Evolutionary conservation across 2,113 vertebrate species (phyloP), one percentile per base, ranked within the genome.

Genomic region (Climacteris rufus): DNA sequence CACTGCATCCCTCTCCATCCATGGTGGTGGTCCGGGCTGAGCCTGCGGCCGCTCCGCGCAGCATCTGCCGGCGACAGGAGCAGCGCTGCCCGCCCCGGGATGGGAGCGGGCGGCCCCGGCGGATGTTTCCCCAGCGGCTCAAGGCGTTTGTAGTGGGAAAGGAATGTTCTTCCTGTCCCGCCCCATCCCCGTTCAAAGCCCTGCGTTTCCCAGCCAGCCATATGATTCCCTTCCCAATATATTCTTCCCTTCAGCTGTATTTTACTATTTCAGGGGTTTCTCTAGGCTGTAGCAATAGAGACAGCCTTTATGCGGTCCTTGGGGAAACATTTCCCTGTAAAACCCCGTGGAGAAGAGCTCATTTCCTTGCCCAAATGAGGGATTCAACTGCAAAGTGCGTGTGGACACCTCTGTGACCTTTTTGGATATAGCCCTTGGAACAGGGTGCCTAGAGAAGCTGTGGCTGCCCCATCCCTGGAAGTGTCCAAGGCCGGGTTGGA

Each of bases 121-220:
- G 71, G 89, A 92, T 92, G 89, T 22, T 96, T 86, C 90, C 75
- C 54, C 4, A 80, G 84, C 15, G 49, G 61, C 83, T 87, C 69
- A 1, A 19, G 82, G 80, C 39, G 40, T 96, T 95, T 94, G 92
- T 78, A 94, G 91, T 54, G 96, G 83, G 89, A 91, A 94, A 95
- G 78, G 95, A 96, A 83, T 95, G 94, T 90, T 94, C 90, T 90
- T 95, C 96, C 91, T 80, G 91, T 85, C 96, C 82, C 90, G 35
- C 87, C 93, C 87, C 81, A 49, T 82, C 79, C 76, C 65, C 47
- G 42, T n/a, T 89, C 60, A 78, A 89, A 96, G 66, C 68, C 74
- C 40, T 42, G 47, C 24, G 4, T 40, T 95, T 94, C 69, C 64
- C 90, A 64, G 84, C 60, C 72, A 49, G 81, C 83, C 87, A 63